Conservation (phyloP, 1,140 invertebrate genomes). For the Neocloeon triangulifer region DNA sequence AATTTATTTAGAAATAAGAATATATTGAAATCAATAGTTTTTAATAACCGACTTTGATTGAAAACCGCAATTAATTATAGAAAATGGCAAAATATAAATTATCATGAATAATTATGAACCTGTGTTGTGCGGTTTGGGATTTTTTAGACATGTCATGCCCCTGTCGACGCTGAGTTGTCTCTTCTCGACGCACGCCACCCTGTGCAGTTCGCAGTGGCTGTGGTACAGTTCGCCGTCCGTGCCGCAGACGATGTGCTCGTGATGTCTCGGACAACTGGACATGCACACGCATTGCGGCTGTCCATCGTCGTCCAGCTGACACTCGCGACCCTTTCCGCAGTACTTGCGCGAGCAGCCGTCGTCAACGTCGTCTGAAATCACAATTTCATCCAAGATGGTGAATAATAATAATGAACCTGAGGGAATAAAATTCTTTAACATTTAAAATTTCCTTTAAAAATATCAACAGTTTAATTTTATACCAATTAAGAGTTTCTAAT, state of each 20-base stretch:
- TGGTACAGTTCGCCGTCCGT: conserved; percentile 46
- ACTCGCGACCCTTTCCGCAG: conserved; percentile 43
- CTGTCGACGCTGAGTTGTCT: conserved; percentile 29
- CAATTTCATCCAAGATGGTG: too few relatives aligned
- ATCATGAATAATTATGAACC: neutral
- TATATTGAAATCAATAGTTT: neutral
- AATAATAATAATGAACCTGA: too few relatives aligned
- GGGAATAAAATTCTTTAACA: too few relatives aligned
- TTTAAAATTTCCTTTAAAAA: too few relatives aligned
- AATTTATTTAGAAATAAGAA: too few relatives aligned
- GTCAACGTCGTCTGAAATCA: too few relatives aligned
- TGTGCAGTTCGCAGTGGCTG: conserved; percentile 54
- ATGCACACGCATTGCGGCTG: conserved; percentile 37
- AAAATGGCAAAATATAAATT: neutral
- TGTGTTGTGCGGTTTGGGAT: neutral
- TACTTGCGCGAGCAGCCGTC: conserved; percentile 39
- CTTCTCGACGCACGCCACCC: conserved; percentile 36
- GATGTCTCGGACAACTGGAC: conserved; percentile 25
- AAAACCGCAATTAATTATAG: neutral
- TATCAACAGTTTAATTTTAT: too few relatives aligned
- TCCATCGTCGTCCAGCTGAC: conserved; percentile 23
- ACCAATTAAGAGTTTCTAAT: too few relatives aligned
- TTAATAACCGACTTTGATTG: neutral
- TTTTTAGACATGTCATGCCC: conserved; percentile 16
- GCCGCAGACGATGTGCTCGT: conserved; percentile 40